These are phyloP conservation scores for Pelosia muscerda DNA, from an alignment of 2,888 invertebrate species.

Conservation along the genomic window DNA sequence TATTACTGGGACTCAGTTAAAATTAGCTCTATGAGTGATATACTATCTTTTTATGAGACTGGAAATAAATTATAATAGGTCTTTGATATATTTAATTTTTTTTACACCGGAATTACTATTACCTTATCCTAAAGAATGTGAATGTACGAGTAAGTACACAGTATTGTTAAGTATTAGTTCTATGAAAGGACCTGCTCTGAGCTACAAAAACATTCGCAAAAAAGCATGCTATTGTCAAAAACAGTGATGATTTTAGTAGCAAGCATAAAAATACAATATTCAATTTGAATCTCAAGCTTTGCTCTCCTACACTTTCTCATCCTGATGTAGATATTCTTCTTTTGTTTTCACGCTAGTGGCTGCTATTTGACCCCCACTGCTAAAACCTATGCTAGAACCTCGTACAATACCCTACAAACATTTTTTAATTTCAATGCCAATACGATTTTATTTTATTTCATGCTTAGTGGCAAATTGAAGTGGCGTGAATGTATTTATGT, in stretches of 20 bases:
- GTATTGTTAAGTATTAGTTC: too few species aligned
- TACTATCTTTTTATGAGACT: too few species aligned
- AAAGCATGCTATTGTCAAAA: too few species aligned
- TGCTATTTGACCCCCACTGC: neutral
- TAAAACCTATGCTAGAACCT: neutral
- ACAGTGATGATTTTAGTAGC: too few species aligned
- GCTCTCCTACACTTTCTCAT: neutral
- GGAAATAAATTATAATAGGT: too few species aligned
- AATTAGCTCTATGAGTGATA: neutral
- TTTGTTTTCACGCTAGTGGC: neutral
- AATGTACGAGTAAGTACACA: too few species aligned
- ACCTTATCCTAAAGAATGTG: too few species aligned
- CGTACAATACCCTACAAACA: too few species aligned
- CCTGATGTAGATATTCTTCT: too few species aligned
- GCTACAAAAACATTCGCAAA: neutral
- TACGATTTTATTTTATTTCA: neutral
- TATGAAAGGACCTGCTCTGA: neutral
- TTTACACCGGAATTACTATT: neutral
- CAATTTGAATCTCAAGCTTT: neutral
- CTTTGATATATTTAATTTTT: neutral
- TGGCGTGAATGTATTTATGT: conserved; percentile 13
- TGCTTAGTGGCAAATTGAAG: neutral
- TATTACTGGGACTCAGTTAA: neutral
- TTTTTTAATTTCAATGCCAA: neutral
- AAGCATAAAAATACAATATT: too few species aligned